A percentile compares a stretch with the other conserved stretches of the same genome.
phyloP scores from a whole-genome alignment of 2,113 vertebrate species.

The Pavo muticus region DNA sequence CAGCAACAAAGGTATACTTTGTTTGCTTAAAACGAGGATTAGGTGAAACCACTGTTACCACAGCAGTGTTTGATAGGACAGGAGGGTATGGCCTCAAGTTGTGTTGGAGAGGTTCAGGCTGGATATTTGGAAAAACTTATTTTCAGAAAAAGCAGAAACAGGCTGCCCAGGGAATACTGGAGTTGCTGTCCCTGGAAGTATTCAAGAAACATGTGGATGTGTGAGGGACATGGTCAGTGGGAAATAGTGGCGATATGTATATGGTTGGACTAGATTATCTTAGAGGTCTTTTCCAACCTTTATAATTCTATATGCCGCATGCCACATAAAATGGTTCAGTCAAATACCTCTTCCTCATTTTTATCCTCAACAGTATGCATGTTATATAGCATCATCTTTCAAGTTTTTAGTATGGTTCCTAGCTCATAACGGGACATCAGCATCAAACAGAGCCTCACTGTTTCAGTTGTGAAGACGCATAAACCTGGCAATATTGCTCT shows the following conservation, averaged over 20 bases:
- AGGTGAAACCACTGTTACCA: background rate
- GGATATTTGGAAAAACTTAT: too few relatives aligned
- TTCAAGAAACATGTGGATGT: too few relatives aligned
- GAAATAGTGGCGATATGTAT: too few relatives aligned
- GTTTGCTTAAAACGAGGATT: background rate
- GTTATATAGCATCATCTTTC: background rate
- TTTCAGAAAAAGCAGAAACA: too few relatives aligned
- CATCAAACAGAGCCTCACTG: background rate
- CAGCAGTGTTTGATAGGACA: background rate
- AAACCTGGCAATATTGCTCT: background rate
- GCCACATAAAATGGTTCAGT: background rate
- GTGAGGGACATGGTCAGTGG: too few relatives aligned
- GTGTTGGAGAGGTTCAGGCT: too few relatives aligned
- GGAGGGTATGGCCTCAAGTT: too few relatives aligned
- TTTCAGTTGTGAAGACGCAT: background rate
- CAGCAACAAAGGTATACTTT: background rate
- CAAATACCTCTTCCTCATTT: background rate
- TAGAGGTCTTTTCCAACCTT: too few relatives aligned
- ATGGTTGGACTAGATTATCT: too few relatives aligned
- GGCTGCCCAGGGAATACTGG: too few relatives aligned
- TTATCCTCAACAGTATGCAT: background rate
- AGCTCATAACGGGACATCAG: background rate
- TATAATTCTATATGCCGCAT: background rate
- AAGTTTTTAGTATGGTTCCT: background rate
- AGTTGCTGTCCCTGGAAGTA: too few relatives aligned